Evolutionary conservation across 1,140 invertebrate genomes (phyloP), one percentile per base, ranked within the genome.

Genomic region (Whitmania pigra): DNA sequence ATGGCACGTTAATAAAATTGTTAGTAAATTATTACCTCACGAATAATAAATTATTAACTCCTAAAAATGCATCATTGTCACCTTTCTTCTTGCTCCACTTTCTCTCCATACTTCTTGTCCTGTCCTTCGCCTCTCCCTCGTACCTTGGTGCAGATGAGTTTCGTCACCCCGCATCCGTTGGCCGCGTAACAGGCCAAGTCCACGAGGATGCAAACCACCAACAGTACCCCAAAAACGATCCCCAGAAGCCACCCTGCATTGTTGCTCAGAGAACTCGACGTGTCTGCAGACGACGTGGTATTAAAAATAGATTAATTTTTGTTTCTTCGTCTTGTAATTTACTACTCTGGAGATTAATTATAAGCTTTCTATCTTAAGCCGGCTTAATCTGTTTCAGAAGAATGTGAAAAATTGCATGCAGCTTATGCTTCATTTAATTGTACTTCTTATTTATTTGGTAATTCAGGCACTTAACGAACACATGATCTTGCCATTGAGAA

Each of bases 101-200:
- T 53, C 20, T 74, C 57, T 36, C 68, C 68, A 11, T 40, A 53
- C 31, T 71, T 72, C 22, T 74, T 25, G 15, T 49, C 27, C 43
- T 60, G 57, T 11, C 40, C 15, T 29, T n/a, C n/a, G n/a, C 66
- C 22, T 18, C 66, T 15, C 2, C 53, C 71, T n/a, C 71, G 71
- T 20, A 74, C 18, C 20, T 74, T 70, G 20, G 60, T 67, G 57
- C 73, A 74, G 31, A 74, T 60, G 31, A 49, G 57, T 67, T 73
- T 74, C 17, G 57, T 40, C 40, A 74, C 22, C 7, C 73, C 73
- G 57, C 73, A 84, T 81, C 71, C 85, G 82, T 81, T 85, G 74
- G 86, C 86, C 80, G 88, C 90, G 77, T 86, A 89, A 72, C 89
- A 88, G 0, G 88, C 84, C 0, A 90, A 81, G 78, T 92, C 90